A percentile compares a stretch with the other conserved stretches of the same genome.
Evolutionary conservation across 2,113 vertebrate species (phyloP).

Genomic region (Hymenochirus boettgeri): DNA sequence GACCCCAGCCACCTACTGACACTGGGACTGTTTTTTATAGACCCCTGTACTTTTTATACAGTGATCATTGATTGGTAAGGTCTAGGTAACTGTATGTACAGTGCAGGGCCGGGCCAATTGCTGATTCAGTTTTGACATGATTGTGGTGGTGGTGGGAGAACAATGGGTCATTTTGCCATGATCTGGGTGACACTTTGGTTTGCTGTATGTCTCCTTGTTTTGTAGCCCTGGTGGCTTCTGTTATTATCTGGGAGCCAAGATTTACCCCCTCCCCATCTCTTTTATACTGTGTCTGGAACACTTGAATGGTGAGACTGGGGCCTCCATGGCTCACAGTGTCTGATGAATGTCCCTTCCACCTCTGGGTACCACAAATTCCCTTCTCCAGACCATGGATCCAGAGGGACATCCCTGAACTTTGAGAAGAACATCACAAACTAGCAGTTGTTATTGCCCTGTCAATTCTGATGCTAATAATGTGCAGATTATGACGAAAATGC

Average conservation of each 20-base stretch:
- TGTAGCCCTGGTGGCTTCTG: constrained; percentile 1
- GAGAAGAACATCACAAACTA: constrained; percentile 82
- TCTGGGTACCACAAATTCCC: constrained; percentile 63
- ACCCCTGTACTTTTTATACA: neutral
- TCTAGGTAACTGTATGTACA: too few species aligned
- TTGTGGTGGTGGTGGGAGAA: too few species aligned
- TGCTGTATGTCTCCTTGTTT: neutral
- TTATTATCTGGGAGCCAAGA: neutral
- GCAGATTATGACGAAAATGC: constrained; percentile 99
- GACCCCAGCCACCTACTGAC: constrained; percentile 15
- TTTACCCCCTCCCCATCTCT: too few species aligned
- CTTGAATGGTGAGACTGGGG: constrained; percentile 63
- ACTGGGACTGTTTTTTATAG: constrained; percentile 13
- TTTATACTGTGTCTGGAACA: constrained; percentile 65
- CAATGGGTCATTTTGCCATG: too few species aligned
- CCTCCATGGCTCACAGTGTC: too few species aligned
- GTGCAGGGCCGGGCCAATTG: too few species aligned
- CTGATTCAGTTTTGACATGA: too few species aligned
- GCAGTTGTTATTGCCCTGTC: constrained; percentile 87
- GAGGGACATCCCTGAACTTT: constrained; percentile 85
- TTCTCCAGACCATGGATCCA: constrained; percentile 67
- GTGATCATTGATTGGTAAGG: too few species aligned
- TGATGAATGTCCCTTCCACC: constrained; percentile 38
- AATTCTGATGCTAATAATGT: constrained; percentile 99
- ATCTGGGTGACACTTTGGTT: too few species aligned